Base-by-base conservation (phyloP, 35 echinoderm and acorn worm genomes). In the Hemicentrotus pulcherrimus region DNA sequence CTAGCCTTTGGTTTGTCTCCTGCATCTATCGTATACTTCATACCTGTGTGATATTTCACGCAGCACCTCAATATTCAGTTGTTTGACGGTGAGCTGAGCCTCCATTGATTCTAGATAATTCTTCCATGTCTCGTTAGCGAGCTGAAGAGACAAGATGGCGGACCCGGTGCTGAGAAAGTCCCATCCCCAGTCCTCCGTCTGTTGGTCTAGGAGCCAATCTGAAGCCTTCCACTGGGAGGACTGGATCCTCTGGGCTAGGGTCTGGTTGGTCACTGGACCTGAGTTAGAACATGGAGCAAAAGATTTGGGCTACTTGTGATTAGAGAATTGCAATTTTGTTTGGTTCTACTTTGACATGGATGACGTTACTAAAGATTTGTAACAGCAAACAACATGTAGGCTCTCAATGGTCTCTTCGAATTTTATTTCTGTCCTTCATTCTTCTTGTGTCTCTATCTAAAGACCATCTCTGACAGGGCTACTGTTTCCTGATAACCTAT, bases 11-110 rank as follows among this genome's bases (percentile, higher is more conserved):
- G 35, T 41, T 41, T 41, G 35, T 41, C 35, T 41, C 35, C 35
- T 41, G 0, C 35, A 41, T 41, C 35, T 41, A 41, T 3, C 1
- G 35, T 41, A 41, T 41, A 1, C 35, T 41, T 41, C 35, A 41
- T 94, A 61, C 32, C 31, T 93, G 55, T 92, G 91, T 4, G 95
- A 46, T 5, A 97, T 86, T 19, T 97, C 92, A 31, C 35, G 91
- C 48, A 97, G 86, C 59, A 97, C 9, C 94, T 97, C 96, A 19
- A 97, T 91, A 95, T 97, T 95, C 0, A 97, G 86, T 61, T 97
- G 96, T 86, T 97, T 97, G 5, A 97, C 61, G 14, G 47, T 89
- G 2, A 96, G 92, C 60, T 97, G 95, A 19, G 85, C 16, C 31
- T 94, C 61, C 32, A 97, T 33, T 10, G 70, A 86, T 46, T 47